Base-by-base conservation (phyloP, 2,797 vertebrate genomes). In the Malurus splendens region DNA sequence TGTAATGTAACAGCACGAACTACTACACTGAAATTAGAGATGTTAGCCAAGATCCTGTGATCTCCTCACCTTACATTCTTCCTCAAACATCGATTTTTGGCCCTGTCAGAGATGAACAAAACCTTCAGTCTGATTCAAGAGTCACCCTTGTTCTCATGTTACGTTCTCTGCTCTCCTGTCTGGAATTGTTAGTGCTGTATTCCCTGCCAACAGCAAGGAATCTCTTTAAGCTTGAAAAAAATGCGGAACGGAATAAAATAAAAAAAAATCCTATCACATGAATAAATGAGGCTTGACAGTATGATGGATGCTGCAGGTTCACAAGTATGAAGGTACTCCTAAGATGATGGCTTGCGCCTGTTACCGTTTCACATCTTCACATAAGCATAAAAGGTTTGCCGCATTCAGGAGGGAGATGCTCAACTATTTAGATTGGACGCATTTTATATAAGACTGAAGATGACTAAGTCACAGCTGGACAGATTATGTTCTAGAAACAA, bases 251-350 rank as follows among this genome's bases (percentile, higher is more conserved):
- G 59, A 85, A 68, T 50, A 33, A 64, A 86, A 68, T 42, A 22
- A 48, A 87, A 62, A 62, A 56, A 79, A 81, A 60, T 22, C 65
- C 85, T 73, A 90, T 67, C 66, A 77, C 88, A 41, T 44, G 84
- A 87, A 82, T 75, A 92, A 94, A 94, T 87, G 92, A 89, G 82
- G 82, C 90, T 83, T 93, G 90, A 91, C 91, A 94, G 74, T 55
- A 94, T 91, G 92, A 95, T 92, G 87, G 81, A 93, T 90, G 87
- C 77, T 92, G 90, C 87, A 92, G 82, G 92, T 94, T 95, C 86
- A 89, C 50, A 82, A 94, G 73, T 78, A 78, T 48, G 90, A 91
- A 94, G 78, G 79, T 67, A 45, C 67, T 94, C 74, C 38, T 68
- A 45, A 75, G 86, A 74, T 73, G 91, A 94, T 74, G 90, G 92